phyloP scores from a whole-genome alignment of 2,113 vertebrate species.

The Oxyruncus cristatus region DNA sequence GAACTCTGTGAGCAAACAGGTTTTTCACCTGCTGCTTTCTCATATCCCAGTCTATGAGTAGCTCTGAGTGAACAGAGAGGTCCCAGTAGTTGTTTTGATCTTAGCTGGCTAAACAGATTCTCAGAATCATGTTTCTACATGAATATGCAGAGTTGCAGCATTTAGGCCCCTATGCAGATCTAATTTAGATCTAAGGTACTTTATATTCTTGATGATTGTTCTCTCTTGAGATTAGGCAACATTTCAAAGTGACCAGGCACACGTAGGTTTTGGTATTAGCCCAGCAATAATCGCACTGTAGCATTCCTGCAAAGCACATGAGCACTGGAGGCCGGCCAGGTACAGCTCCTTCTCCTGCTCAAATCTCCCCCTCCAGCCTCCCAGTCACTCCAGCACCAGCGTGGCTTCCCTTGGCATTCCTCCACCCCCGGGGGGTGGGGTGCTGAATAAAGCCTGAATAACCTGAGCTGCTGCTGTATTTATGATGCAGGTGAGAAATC shows the following conservation, averaged over 20 bases:
- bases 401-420: background rate
- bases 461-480: background rate
- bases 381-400: background rate
- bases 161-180: background rate
- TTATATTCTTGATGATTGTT: background rate
- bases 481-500: background rate
- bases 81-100: background rate
- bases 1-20: background rate
- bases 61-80: background rate
- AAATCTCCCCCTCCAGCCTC: background rate
- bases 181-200: background rate
- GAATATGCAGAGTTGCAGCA: background rate
- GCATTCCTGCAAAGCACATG: background rate
- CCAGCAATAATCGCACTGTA: background rate
- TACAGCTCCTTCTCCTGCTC: accelerated
- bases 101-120: background rate
- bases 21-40: background rate
- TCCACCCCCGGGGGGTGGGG: background rate
- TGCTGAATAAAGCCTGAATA: background rate
- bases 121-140: background rate
- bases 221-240: background rate
- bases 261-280: background rate
- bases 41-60: background rate
- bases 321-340: background rate
- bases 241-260: background rate